phyloP scores from a whole-genome alignment of 1,140 invertebrate genomes.

The Halesus radiatus region DNA sequence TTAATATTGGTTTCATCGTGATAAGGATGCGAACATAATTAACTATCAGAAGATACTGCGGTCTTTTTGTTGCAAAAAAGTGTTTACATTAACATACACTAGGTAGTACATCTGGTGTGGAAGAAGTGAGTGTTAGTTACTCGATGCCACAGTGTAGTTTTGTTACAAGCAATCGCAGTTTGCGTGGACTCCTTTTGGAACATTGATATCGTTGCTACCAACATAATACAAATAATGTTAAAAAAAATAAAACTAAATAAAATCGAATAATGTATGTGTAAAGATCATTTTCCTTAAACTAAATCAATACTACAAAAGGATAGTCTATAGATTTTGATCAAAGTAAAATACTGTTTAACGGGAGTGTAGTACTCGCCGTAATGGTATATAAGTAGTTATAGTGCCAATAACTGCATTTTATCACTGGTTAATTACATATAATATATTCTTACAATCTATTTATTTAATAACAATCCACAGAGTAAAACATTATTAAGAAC shows the following conservation, averaged over 20 bases:
- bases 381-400: slow-evolving; percentile 60
- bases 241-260: slow-evolving; percentile 36
- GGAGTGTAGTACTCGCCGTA: slow-evolving; percentile 57
- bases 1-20: too few relatives aligned
- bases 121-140: too few relatives aligned
- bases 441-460: slow-evolving; percentile 68
- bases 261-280: slow-evolving; percentile 51
- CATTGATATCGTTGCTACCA: too few relatives aligned
- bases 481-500: slow-evolving; percentile 64
- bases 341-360: slow-evolving; percentile 54
- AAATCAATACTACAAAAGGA: slow-evolving; percentile 58
- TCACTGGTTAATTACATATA: slow-evolving; percentile 60
- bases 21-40: too few relatives aligned
- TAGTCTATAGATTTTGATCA: slow-evolving; percentile 41
- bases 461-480: slow-evolving; percentile 71
- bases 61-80: too few relatives aligned
- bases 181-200: too few relatives aligned
- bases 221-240: too few relatives aligned
- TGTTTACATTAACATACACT: too few relatives aligned
- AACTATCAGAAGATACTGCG: too few relatives aligned
- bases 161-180: too few relatives aligned
- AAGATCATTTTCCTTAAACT: slow-evolving; percentile 62
- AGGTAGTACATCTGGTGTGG: too few relatives aligned
- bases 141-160: too few relatives aligned
- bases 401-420: slow-evolving; percentile 72